Evolutionary conservation across 1,140 invertebrate species (phyloP), one percentile per base, ranked within the genome.

Genomic region (Bicyclus anynana): DNA sequence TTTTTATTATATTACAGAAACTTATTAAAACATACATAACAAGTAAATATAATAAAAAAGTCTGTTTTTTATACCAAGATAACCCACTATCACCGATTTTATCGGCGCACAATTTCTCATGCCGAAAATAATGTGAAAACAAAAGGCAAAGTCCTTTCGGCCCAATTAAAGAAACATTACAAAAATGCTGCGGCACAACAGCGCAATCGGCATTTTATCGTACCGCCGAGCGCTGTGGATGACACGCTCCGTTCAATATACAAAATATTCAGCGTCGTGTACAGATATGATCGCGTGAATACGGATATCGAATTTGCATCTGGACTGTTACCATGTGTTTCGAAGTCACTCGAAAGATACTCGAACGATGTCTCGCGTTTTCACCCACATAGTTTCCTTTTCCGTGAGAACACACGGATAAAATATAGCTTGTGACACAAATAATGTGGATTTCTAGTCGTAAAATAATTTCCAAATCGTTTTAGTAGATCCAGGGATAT

Each of bases 211-310:
- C 58, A 74, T 69, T 72, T 77, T 77, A 80, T 80, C 73, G 58
- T 17, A 37, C 46, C 51, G 37, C 26, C 13, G 42, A 17, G 38
- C 29, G 51, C 53, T 72, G 63, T 69, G 44, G 55, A 54, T 68
- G 61, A 68, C 40, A 44, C 55, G 62, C 44, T 68, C 56, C 59
- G 67, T 67, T 66, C 70, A 73, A 74, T 69, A 67, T 66, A 69
- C 75, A 77, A 77, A 80, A 77, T 80, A 82, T 84, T 82, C 74
- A 58, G 40, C 63, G 69, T 80, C 77, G 77, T 77, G 77, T 79
- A 47, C 60, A 56, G 79, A 84, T 84, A 76, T 59, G 59, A 84
- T 82, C 80, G 65, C 59, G 54, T 46, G 61, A 77, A 72, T 77
- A 53, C 61, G 50, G 65, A 69, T 75, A 79, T 80, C 72, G 67